phyloP scores from a whole-genome alignment of 1,140 invertebrate genomes.

The Nixonia krombeini region DNA sequence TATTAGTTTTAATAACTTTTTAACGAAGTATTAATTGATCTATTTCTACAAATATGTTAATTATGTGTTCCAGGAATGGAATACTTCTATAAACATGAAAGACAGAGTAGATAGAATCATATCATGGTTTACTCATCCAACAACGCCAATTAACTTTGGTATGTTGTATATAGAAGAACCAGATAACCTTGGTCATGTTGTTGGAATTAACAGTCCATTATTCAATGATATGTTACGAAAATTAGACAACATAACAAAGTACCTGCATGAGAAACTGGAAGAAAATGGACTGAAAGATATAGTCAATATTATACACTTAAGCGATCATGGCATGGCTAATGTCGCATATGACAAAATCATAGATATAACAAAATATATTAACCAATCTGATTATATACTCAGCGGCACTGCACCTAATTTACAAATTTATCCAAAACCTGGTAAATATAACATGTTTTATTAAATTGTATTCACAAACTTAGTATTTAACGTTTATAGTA shows the following conservation, averaged over 20 bases:
- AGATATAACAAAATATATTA: constrained; percentile 74
- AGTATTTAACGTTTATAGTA: no score
- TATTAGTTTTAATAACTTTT: no score
- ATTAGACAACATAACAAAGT: constrained; percentile 74
- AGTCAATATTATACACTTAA: constrained; percentile 80
- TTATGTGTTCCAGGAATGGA: constrained; percentile 68
- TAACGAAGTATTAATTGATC: no score
- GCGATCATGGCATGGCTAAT: constrained; percentile 82
- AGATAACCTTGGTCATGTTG: constrained; percentile 74
- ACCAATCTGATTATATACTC: constrained; percentile 67
- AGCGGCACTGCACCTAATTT: constrained; percentile 69
- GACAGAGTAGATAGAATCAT: constrained; percentile 75
- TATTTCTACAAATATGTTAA: no score
- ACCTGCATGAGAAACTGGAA: constrained; percentile 73
- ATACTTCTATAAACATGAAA: constrained; percentile 70
- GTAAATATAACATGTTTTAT: no score
- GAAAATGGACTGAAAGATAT: constrained; percentile 67
- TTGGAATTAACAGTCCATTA: constrained; percentile 67
- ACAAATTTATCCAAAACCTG: constrained; percentile 73
- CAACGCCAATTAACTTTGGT: constrained; percentile 75
- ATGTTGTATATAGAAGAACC: constrained; percentile 83
- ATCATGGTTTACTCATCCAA: constrained; percentile 76
- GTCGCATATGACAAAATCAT: constrained; percentile 73
- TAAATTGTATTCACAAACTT: no score
- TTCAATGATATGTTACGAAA: constrained; percentile 70